phyloP scores from a whole-genome alignment of 37 sponge, comb jelly and placozoan genomes.

The Spongia lamella region DNA sequence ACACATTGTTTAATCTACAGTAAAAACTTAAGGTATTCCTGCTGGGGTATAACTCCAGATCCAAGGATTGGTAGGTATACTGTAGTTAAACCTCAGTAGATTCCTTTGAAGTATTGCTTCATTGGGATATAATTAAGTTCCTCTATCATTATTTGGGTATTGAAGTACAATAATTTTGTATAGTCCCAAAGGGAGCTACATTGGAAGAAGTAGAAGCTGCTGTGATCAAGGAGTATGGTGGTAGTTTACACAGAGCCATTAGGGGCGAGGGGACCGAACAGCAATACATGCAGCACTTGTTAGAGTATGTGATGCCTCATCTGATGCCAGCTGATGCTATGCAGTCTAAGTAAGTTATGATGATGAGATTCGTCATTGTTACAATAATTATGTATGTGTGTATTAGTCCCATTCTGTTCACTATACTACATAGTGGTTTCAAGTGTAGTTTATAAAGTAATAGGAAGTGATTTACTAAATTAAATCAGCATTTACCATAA shows the following conservation, averaged over 20 bases:
- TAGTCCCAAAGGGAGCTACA: conserved; percentile 40
- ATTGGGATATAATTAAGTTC: too few species aligned
- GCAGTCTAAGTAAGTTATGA: conserved; percentile 14
- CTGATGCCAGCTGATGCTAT: conserved; percentile 37
- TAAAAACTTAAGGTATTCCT: too few species aligned
- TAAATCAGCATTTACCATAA: too few species aligned
- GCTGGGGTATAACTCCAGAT: too few species aligned
- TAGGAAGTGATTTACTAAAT: too few species aligned
- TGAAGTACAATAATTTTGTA: too few species aligned
- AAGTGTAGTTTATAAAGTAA: too few species aligned
- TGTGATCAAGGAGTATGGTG: conserved; percentile 33
- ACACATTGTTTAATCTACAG: too few species aligned
- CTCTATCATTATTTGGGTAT: too few species aligned
- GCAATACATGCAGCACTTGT: conserved; percentile 50
- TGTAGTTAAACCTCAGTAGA: too few species aligned
- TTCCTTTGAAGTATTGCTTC: too few species aligned
- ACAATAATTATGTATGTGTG: neutral
- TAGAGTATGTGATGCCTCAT: conserved; percentile 28
- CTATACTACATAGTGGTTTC: neutral
- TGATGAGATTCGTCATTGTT: neutral
- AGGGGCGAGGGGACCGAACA: conserved; percentile 34
- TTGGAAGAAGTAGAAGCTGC: conserved; percentile 19
- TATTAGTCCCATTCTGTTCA: neutral
- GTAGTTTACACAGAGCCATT: conserved; percentile 44
- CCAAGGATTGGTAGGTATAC: too few species aligned